A percentile compares a stretch with the other conserved stretches of the same genome.
phyloP scores from a whole-genome alignment of 2,113 vertebrate species.

The Diphyllodes magnificus region DNA sequence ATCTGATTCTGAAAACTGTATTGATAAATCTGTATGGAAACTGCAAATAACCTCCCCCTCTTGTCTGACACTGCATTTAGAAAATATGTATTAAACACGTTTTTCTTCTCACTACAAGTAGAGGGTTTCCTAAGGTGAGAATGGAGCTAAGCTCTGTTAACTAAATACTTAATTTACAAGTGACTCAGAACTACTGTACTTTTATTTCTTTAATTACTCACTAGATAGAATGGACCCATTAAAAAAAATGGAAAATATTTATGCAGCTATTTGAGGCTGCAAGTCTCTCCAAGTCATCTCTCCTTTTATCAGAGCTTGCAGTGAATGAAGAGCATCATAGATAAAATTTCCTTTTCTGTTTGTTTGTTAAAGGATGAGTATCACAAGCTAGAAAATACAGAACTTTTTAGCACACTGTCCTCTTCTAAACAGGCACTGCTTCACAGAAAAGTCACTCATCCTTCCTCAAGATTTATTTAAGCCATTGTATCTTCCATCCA shows the following conservation, averaged over 20 bases:
- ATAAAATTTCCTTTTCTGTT: not conserved
- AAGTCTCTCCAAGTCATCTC: not conserved
- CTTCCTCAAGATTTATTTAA: not conserved
- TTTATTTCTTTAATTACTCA: not conserved
- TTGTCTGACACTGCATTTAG: not conserved
- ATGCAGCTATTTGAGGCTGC: not conserved
- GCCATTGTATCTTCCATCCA: not conserved
- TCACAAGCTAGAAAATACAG: not conserved
- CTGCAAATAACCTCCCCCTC: not conserved
- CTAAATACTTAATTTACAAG: not conserved
- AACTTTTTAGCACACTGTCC: not conserved
- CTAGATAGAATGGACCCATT: not conserved
- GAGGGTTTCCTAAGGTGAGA: not conserved
- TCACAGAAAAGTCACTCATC: not conserved
- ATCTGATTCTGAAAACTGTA: not conserved
- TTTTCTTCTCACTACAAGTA: not conserved
- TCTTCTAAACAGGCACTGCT: not conserved
- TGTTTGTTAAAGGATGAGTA: not conserved
- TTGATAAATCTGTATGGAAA: not conserved
- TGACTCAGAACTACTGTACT: not conserved
- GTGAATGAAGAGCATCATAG: slow-evolving; percentile 1
- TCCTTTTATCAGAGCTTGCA: not conserved
- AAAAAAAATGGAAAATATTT: slow-evolving; percentile 22
- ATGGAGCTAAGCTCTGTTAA: not conserved
- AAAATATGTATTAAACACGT: not conserved